phyloP scores from a whole-genome alignment of 2,888 invertebrate genomes.

The Acanthopleura granulata region DNA sequence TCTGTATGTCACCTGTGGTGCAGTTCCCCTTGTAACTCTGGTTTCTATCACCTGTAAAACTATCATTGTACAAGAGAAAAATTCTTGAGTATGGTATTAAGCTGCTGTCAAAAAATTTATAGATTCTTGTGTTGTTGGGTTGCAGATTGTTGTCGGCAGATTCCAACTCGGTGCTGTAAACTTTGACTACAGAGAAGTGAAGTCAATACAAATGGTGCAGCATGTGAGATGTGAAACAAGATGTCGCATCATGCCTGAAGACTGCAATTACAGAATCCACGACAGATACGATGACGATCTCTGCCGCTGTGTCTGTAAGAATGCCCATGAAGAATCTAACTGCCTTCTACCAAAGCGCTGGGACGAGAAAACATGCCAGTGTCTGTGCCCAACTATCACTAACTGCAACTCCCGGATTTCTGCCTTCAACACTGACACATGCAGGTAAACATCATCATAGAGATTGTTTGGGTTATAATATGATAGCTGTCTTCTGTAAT shows the following conservation, averaged over 20 bases:
- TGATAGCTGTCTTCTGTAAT: too few species aligned
- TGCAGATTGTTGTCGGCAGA: too few species aligned
- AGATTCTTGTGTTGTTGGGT: too few species aligned
- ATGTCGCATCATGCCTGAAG: not conserved
- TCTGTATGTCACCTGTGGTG: too few species aligned
- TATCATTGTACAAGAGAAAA: too few species aligned
- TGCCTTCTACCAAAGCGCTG: not conserved
- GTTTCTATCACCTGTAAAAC: too few species aligned
- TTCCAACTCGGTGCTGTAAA: not conserved
- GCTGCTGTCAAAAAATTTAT: too few species aligned
- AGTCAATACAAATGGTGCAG: not conserved
- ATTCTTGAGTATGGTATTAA: too few species aligned
- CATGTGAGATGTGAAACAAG: not conserved
- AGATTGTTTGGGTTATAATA: not conserved
- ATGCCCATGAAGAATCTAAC: not conserved
- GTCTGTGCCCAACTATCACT: not conserved
- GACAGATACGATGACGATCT: not conserved
- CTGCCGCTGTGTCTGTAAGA: not conserved
- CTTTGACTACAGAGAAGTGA: not conserved
- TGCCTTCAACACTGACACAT: slow-evolving; percentile 14
- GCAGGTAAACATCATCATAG: not conserved
- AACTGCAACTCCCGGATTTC: not conserved
- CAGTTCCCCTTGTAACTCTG: too few species aligned
- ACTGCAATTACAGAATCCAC: not conserved
- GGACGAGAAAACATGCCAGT: not conserved